Percentiles rank a stretch among this genome's conserved stretches.
Evolutionary conservation across 2,888 invertebrate species (phyloP).

Genomic region (Cordylochernes scorpioides): DNA sequence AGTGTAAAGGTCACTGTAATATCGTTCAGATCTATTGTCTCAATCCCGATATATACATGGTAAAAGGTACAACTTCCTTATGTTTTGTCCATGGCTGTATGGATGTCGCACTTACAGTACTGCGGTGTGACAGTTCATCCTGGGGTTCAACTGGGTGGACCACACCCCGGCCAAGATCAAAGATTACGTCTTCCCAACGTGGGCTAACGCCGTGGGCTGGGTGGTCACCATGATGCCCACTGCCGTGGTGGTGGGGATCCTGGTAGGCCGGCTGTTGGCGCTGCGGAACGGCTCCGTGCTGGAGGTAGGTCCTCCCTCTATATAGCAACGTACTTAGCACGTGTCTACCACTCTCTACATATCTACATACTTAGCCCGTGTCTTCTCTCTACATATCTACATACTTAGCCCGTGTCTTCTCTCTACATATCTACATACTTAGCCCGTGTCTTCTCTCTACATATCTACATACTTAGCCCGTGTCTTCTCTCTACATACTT

Average conservation of each 20-base stretch:
- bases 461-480: too few species aligned
- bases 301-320: too few species aligned
- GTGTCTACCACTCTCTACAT: too few species aligned
- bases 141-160: constrained; percentile 50
- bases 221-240: constrained; percentile 43
- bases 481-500: too few species aligned
- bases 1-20: too few species aligned
- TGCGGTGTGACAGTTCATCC: constrained; percentile 32
- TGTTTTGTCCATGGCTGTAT: neutral
- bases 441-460: too few species aligned
- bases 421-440: too few species aligned
- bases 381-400: too few species aligned
- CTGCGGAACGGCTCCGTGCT: constrained; percentile 17
- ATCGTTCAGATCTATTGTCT: too few species aligned
- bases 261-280: constrained; percentile 17
- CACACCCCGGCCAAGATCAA: constrained; percentile 45
- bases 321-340: too few species aligned
- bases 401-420: too few species aligned
- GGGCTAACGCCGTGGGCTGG: constrained; percentile 54
- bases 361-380: too few species aligned
- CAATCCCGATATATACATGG: neutral
- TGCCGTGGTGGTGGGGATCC: constrained; percentile 28
- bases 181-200: constrained; percentile 44
- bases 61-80: neutral
- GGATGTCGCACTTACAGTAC: constrained; percentile 1